Percentiles rank a stretch among this genome's conserved stretches.
These are phyloP conservation scores for Psittacula derbiana DNA, from an alignment of 2,797 vertebrate species.

Conservation along the genomic window DNA sequence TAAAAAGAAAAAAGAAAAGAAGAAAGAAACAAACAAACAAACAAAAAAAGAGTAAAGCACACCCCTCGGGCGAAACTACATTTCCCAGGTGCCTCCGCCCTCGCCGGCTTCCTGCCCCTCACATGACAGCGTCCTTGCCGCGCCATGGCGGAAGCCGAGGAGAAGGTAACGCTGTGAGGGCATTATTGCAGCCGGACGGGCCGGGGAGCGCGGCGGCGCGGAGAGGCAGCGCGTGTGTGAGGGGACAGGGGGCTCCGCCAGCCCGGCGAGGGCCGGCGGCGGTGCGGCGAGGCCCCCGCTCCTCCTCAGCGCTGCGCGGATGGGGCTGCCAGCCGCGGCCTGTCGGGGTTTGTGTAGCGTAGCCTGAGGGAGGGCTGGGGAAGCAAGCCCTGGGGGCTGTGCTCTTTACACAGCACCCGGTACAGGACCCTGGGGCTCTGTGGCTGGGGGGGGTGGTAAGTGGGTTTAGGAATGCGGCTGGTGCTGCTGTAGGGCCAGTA, in stretches of 20 bases:
- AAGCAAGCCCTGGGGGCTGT: too few species aligned
- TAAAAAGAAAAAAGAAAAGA: accelerated
- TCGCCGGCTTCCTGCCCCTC: slow-evolving; percentile 46
- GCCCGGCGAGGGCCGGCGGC: neutral
- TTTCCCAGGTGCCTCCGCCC: slow-evolving; percentile 73
- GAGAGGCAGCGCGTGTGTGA: neutral
- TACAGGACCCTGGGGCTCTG: neutral
- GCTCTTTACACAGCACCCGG: neutral
- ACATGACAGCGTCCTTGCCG: slow-evolving; percentile 71
- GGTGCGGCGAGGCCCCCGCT: neutral
- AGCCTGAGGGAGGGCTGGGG: accelerated
- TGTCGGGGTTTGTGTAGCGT: too few species aligned
- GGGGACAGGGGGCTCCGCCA: neutral
- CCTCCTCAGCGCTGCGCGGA: too few species aligned
- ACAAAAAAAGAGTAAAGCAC: accelerated
- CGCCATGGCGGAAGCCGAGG: slow-evolving; percentile 86
- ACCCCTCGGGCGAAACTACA: slow-evolving; percentile 69
- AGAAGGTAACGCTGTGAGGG: slow-evolving; percentile 77
- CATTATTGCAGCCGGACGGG: neutral
- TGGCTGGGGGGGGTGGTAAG: too few species aligned
- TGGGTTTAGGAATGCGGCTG: neutral
- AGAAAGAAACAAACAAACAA: too few species aligned
- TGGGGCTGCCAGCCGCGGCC: neutral
- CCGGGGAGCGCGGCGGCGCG: neutral
- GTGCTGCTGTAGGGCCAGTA: neutral